Conservation (phyloP, 2,113 vertebrate species). For the Sigmodon hispidus region DNA sequence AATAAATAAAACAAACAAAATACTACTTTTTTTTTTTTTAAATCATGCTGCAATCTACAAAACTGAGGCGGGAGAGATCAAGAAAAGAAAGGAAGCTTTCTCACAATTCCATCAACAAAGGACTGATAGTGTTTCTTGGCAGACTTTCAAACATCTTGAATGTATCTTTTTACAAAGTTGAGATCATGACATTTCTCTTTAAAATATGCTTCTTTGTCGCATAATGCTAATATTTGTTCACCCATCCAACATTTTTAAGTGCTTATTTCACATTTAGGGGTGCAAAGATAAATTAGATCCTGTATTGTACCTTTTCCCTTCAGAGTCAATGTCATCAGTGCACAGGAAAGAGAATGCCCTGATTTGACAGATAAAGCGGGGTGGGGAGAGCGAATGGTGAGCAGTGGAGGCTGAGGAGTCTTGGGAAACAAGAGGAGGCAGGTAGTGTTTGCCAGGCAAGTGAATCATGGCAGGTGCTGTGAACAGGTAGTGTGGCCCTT, state of each 20-base stretch:
- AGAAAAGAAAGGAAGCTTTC: constrained; percentile 9
- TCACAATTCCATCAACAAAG: background rate
- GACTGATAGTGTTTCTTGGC: background rate
- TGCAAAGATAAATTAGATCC: background rate
- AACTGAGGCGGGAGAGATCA: background rate
- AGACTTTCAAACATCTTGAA: background rate
- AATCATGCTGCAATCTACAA: background rate
- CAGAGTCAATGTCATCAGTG: background rate
- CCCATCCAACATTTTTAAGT: background rate
- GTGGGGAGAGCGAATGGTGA: background rate
- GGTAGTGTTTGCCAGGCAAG: background rate
- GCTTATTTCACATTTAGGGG: background rate
- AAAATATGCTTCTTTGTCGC: background rate
- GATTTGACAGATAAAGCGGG: background rate
- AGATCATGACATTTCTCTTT: background rate
- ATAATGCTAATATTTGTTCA: background rate
- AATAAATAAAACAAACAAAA: background rate
- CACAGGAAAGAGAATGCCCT: background rate
- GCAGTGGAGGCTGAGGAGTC: background rate
- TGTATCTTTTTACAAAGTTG: background rate
- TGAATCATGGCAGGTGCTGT: background rate
- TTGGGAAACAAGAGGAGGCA: background rate
- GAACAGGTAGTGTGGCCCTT: background rate
- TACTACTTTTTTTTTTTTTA: background rate
- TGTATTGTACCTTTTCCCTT: background rate